Evolutionary conservation across 2,888 invertebrate species (phyloP).

Genomic region (Capitulum mitella): DNA sequence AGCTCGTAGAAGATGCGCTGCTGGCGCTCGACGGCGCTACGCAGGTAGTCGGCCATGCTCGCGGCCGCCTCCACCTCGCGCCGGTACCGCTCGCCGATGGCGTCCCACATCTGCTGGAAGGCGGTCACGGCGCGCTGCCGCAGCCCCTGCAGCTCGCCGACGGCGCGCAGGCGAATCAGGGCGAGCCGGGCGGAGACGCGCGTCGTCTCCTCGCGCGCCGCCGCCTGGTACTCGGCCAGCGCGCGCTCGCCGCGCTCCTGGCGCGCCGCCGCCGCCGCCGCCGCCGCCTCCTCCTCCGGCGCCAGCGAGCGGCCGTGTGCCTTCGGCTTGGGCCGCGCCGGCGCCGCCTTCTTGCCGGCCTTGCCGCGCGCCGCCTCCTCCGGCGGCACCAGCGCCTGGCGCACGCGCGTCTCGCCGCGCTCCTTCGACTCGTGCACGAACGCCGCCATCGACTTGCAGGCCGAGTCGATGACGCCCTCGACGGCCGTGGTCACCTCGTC

Average conservation of each 20-base stretch:
- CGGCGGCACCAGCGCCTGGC: not conserved
- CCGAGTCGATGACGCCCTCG: not conserved
- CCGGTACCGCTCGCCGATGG: not conserved
- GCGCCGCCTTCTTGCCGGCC: not conserved
- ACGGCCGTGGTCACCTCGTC: conserved; percentile 14
- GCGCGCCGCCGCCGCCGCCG: not conserved
- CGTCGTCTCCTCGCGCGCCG: conserved; percentile 6
- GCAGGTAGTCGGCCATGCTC: conserved; percentile 14
- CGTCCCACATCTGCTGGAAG: not conserved
- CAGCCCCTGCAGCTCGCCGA: not conserved
- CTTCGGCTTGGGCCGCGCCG: not conserved
- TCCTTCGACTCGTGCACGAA: not conserved
- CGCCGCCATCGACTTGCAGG: not conserved
- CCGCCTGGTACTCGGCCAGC: conserved; percentile 12
- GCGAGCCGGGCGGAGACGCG: not conserved
- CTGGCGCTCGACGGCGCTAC: not conserved
- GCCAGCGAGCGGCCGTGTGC: not conserved
- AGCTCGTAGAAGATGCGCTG: not conserved
- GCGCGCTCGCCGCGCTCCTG: not conserved
- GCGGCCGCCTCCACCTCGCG: conserved; percentile 3
- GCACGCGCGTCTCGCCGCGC: not conserved
- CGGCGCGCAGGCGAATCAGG: not conserved
- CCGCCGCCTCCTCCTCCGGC: not conserved
- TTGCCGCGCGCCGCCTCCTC: not conserved
- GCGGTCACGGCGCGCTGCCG: not conserved